Conservation (phyloP, 1,140 invertebrate genomes). For the Andricus grossulariae region DNA sequence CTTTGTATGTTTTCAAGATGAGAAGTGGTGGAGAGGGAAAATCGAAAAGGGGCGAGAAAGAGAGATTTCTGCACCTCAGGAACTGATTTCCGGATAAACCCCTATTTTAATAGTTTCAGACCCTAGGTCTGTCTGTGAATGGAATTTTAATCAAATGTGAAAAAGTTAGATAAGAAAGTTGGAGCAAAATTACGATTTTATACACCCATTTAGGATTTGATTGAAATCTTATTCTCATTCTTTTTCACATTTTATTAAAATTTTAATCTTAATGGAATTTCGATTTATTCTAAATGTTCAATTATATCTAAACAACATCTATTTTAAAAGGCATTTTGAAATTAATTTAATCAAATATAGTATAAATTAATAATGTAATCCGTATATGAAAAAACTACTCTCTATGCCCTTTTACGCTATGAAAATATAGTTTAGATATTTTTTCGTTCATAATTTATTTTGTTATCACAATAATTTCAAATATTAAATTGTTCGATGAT, state of each 20-base stretch:
- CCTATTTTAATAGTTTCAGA: slow-evolving; percentile 5
- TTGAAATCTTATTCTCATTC: neutral
- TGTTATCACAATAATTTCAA: too few species aligned
- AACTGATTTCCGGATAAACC: slow-evolving; percentile 14
- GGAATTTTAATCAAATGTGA: slow-evolving; percentile 21
- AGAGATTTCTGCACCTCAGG: slow-evolving; percentile 26
- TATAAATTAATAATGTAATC: too few species aligned
- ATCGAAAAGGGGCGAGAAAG: neutral
- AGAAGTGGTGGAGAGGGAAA: neutral
- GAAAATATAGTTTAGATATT: too few species aligned
- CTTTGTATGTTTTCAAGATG: neutral
- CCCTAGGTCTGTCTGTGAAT: neutral
- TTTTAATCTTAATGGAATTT: too few species aligned
- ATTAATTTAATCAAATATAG: too few species aligned
- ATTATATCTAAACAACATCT: too few species aligned
- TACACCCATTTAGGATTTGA: slow-evolving; percentile 13
- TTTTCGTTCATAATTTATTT: too few species aligned
- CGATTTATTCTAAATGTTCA: too few species aligned
- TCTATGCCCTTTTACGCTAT: too few species aligned
- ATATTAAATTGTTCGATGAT: too few species aligned
- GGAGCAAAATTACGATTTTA: slow-evolving; percentile 14
- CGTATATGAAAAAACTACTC: too few species aligned
- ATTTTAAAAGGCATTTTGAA: too few species aligned
- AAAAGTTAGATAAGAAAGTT: slow-evolving; percentile 15
- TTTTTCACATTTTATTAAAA: neutral